These are phyloP conservation scores for Macrobrachium rosenbergii DNA, from an alignment of 1,140 invertebrate genomes.

Conservation along the genomic window DNA sequence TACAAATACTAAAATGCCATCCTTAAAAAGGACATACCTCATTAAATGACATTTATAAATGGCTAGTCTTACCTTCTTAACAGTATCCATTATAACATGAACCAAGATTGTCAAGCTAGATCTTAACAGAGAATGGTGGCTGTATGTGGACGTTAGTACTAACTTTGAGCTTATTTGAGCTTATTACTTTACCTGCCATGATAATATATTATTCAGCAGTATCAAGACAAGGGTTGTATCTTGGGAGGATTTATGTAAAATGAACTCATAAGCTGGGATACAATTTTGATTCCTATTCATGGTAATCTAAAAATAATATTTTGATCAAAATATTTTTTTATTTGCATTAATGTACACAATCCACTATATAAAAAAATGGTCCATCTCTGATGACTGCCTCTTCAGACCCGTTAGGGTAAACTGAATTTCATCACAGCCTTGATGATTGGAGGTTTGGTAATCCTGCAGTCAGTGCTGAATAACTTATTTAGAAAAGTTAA, in stretches of 20 bases:
- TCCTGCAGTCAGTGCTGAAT: slow-evolving; percentile 29
- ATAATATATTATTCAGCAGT: slow-evolving; percentile 39
- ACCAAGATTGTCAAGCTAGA: slow-evolving; percentile 55
- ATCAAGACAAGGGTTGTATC: slow-evolving; percentile 39
- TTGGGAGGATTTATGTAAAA: slow-evolving; percentile 46
- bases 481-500: slow-evolving; percentile 28
- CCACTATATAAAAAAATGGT: slow-evolving; percentile 48
- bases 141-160: slow-evolving; percentile 55
- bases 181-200: slow-evolving; percentile 44
- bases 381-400: slow-evolving; percentile 39
- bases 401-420: slow-evolving; percentile 31
- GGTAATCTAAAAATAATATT: slow-evolving; percentile 54
- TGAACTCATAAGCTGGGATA: slow-evolving; percentile 42
- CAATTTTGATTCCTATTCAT: slow-evolving; percentile 48
- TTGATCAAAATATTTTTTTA: slow-evolving; percentile 55
- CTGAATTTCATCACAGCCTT: slow-evolving; percentile 55
- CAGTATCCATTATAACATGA: slow-evolving; percentile 10
- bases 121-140: slow-evolving; percentile 38
- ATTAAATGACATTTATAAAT: slow-evolving; percentile 3
- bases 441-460: slow-evolving; percentile 46
- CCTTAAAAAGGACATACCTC: background rate
- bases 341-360: slow-evolving; percentile 41
- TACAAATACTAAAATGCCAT: background rate
- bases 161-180: slow-evolving; percentile 60
- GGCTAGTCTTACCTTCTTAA: slow-evolving; percentile 6